Base-by-base conservation (phyloP, 2,797 vertebrate species). In the Pipistrellus nathusii region DNA sequence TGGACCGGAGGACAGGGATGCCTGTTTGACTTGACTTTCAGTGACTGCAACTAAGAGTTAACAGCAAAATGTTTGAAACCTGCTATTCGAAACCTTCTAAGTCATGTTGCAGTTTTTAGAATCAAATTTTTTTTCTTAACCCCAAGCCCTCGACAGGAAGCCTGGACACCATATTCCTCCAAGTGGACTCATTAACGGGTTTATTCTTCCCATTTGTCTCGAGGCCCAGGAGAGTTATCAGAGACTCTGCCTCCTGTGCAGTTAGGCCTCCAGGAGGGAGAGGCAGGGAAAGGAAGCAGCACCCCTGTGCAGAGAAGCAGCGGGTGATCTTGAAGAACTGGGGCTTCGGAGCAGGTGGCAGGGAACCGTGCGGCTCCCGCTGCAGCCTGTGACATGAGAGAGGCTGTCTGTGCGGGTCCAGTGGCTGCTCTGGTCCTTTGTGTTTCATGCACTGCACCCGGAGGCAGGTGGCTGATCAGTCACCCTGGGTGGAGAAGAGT, bases 381-480 rank as follows among this genome's bases (percentile, higher is more conserved):
- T 94, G 93, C 90, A 3, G 44, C 86, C 85, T 95, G 82, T 76
- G 95, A 96, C 96, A 87, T 92, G 46, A 86, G 82, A 73, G 73
- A 17, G 83, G 51, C 85, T 76, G 94, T 62, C 68, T 62, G 38
- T 80, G 68, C 51, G 12, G 25, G 84, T 69, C 81, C 88, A 76
- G 89, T 96, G 90, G 95, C 76, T 80, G 11, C 64, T 75, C 30
- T n/a, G 13, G 53, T 85, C 21, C 11, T 68, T 80, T 18, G 1
- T 82, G 64, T 78, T 77, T 53, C 57, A 48, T 84, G 73, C 57
- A 21, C 57, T 78, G 80, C 68, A 38, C 84, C 27, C 41, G 2
- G 35, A 94, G 44, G 51, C 82, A 68, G 91, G 44, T 85, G 91
- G 69, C 76, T 77, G 48, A 89, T 71, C 94, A 82, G 90, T 96